A percentile compares a stretch with the other conserved stretches of the same genome.
Evolutionary conservation across 1,140 invertebrate species (phyloP).

Genomic region (Ceratina australensis): DNA sequence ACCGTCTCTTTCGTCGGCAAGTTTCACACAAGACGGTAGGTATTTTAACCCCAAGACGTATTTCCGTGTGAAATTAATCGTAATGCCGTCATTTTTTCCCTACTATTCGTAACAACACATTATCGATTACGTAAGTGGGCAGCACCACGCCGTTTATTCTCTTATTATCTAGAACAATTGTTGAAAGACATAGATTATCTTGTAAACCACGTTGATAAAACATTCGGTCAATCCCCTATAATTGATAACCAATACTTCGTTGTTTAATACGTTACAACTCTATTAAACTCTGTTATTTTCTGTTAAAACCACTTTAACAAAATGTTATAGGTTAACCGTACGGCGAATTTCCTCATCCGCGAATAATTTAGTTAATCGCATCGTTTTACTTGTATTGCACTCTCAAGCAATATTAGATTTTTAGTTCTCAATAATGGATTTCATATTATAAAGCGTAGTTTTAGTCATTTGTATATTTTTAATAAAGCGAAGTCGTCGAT

Average conservation of each 20-base stretch:
- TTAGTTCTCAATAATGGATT: background rate
- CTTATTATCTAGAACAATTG: background rate
- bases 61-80: background rate
- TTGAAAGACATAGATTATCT: background rate
- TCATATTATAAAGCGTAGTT: background rate
- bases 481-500: background rate
- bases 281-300: background rate
- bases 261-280: background rate
- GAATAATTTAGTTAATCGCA: background rate
- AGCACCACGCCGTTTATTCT: background rate
- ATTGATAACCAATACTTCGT: background rate
- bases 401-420: background rate
- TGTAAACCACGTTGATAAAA: background rate
- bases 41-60: background rate
- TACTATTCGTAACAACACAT: background rate
- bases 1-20: conserved; percentile 14
- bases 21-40: background rate
- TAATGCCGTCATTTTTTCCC: background rate
- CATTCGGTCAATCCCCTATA: no score
- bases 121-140: conserved; percentile 22
- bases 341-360: no score
- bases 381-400: background rate
- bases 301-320: background rate
- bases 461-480: background rate
- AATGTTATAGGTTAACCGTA: conserved; percentile 7